Evolutionary conservation across 1,140 invertebrate species (phyloP).

Genomic region (Dinothrombium tinctorium): DNA sequence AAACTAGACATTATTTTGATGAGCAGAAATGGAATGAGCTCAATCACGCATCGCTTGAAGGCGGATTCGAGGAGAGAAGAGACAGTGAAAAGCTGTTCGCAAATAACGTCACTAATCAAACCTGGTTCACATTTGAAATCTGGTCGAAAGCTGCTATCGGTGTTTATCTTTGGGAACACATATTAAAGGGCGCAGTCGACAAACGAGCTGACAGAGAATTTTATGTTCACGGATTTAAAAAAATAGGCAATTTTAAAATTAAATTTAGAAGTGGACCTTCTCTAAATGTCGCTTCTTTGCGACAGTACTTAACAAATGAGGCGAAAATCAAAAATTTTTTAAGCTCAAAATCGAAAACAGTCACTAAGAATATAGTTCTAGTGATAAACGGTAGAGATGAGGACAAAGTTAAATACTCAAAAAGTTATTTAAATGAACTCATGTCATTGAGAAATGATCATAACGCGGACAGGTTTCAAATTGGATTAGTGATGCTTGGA

Average conservation of each 20-base stretch:
- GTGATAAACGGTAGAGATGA: slow-evolving; percentile 28
- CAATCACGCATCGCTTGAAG: no score
- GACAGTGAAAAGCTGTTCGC: no score
- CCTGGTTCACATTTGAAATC: slow-evolving; percentile 21
- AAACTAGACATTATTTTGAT: no score
- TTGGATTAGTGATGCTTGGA: slow-evolving; percentile 27
- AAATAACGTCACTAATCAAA: no score
- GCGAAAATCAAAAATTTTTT: slow-evolving; percentile 23
- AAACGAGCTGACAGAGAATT: slow-evolving; percentile 17
- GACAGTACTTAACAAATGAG: slow-evolving; percentile 9
- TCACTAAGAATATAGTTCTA: slow-evolving; percentile 26
- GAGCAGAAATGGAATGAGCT: no score
- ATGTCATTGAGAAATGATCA: slow-evolving; percentile 19
- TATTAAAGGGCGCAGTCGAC: slow-evolving; percentile 24
- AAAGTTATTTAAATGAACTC: slow-evolving; percentile 27
- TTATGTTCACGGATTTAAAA: slow-evolving; percentile 24
- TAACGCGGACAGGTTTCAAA: slow-evolving; percentile 13
- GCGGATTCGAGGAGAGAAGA: no score
- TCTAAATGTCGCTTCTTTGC: slow-evolving; percentile 9
- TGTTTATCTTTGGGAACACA: slow-evolving; percentile 30
- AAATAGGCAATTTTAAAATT: slow-evolving; percentile 18
- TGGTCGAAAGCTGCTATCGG: slow-evolving; percentile 31
- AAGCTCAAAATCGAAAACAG: slow-evolving; percentile 25
- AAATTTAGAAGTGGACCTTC: slow-evolving; percentile 26
- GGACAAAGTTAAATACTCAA: slow-evolving; percentile 25